Evolutionary conservation across 64 coral and sea anemone species (phyloP).

Genomic region (Orbicella faveolata): DNA sequence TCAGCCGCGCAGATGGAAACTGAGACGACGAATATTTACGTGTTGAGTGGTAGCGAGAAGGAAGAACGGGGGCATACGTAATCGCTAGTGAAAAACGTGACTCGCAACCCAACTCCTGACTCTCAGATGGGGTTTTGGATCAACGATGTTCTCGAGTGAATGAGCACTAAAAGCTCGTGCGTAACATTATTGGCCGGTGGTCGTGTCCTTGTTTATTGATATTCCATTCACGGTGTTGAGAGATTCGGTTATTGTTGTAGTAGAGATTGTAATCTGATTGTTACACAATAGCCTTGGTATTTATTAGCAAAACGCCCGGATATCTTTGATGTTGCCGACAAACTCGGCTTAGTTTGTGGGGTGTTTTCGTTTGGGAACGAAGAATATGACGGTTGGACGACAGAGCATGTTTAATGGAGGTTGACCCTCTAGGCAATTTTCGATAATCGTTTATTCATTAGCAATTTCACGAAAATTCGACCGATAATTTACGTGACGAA

Average conservation of each 20-base stretch:
- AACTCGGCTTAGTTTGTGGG: background rate
- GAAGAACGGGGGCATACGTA: slow-evolving; percentile 4
- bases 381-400: background rate
- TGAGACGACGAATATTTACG: slow-evolving; percentile 39
- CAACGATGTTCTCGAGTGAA: background rate
- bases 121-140: background rate
- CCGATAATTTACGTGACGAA: slow-evolving; percentile 2
- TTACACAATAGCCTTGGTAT: slow-evolving; percentile 29
- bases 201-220: slow-evolving; percentile 26
- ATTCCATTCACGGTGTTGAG: slow-evolving; percentile 40
- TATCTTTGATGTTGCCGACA: slow-evolving; percentile 18
- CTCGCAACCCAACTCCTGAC: background rate
- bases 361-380: background rate
- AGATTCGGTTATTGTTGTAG: slow-evolving; percentile 20
- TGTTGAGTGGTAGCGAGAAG: slow-evolving; percentile 1
- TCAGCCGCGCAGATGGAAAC: slow-evolving; percentile 19
- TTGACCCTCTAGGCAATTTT: background rate
- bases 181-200: slow-evolving; percentile 2
- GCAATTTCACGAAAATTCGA: background rate
- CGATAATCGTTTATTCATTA: background rate
- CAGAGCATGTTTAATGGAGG: background rate
- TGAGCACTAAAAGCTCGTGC: background rate
- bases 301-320: background rate
- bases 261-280: slow-evolving; percentile 38
- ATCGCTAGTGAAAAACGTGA: background rate